Base-by-base conservation (phyloP, 2,888 invertebrate genomes). In the Fragum sueziense region DNA sequence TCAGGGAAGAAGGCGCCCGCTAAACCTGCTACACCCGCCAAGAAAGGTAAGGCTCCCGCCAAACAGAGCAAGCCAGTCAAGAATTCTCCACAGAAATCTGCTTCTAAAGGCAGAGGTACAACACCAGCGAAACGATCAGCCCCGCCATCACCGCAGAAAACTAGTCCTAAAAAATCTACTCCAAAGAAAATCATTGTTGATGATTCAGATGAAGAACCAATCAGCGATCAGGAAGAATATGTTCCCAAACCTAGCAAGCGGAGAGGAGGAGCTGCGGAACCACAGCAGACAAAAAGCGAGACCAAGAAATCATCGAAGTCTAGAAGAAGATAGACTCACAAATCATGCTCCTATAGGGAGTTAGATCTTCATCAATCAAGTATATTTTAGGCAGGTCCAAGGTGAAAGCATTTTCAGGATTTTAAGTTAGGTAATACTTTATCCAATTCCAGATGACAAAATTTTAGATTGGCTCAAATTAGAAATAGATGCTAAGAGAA, bases 191-290 rank as follows among this genome's bases (percentile, higher is more conserved):
- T 25, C 7, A 31, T 37, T 20, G 59, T 31, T 25, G 72, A 59
- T 37, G 69, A 31, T 3, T 75, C 75, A 69, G 79, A 79, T 37
- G 65, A 65, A 22, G 65, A 65, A 37, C 65, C 65, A 37, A 65
- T 65, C 34, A 65, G 65, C 14, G 72, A 72, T 31, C 57, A 59
- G 11, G 67, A 67, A n/a, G 77, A 67, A 17, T 80, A 80, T 57
- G 57, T 71, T 14, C 80, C 80, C 25, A 51, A 67, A 52, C 61
- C 77, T 11, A 74, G 68, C 47, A 77, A 74, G 61, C 73, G 76
- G 20, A 34, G 80, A 17, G 76, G 74, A 11, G 59, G 54, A 25
- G 67, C 25, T 14, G 27, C 25, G 20, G 68, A 68, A 25, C 20
- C 68, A 4, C 41, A 27, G 3, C 7, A 17, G 9, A 41, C 22